phyloP scores from a whole-genome alignment of 2,113 vertebrate genomes.

The Pogona vitticeps region DNA sequence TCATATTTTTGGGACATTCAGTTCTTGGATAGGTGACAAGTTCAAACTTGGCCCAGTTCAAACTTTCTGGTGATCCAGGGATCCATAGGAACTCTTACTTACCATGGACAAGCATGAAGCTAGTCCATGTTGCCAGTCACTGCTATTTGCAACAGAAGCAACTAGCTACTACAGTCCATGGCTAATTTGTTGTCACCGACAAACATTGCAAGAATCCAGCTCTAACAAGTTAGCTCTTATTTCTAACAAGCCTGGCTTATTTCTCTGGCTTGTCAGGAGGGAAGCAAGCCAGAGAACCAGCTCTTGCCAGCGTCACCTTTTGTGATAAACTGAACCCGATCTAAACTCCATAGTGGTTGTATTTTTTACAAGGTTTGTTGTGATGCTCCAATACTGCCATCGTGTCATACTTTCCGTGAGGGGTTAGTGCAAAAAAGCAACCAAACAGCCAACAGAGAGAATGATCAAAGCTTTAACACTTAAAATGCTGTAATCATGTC shows the following conservation, averaged over 20 bases:
- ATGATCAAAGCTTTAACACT: background rate
- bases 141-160: background rate
- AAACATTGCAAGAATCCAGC: no score
- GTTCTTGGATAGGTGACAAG: background rate
- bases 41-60: background rate
- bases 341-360: no score
- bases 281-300: no score
- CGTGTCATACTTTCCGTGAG: background rate
- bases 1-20: background rate
- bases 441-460: no score
- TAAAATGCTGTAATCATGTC: background rate
- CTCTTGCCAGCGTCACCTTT: no score
- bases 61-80: background rate
- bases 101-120: background rate
- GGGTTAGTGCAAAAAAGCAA: background rate
- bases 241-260: no score
- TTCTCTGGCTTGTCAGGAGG: no score
- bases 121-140: background rate
- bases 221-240: no score
- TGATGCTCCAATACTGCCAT: background rate
- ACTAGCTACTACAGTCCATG: background rate
- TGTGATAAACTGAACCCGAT: no score
- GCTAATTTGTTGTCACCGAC: no score
- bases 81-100: background rate
- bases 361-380: background rate